phyloP scores from a whole-genome alignment of 2,797 vertebrate genomes.

The Channa striata region DNA sequence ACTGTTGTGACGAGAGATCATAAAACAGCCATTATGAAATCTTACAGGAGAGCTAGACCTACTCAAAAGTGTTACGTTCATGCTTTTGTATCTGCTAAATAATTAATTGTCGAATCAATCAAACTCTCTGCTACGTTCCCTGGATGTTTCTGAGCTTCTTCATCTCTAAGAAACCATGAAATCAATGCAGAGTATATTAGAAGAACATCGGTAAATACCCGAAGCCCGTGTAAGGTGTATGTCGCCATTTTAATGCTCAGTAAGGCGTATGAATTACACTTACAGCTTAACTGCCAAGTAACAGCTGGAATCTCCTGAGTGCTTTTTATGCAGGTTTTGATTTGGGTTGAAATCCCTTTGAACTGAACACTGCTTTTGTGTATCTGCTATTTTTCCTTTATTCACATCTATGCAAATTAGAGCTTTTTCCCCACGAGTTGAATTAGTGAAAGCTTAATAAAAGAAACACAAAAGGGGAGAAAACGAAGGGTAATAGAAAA shows the following conservation, averaged over 20 bases:
- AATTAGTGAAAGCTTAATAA: slow-evolving; percentile 49
- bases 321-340: slow-evolving; percentile 29
- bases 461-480: slow-evolving; percentile 38
- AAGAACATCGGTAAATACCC: neutral
- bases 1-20: slow-evolving; percentile 31
- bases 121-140: too few relatives aligned
- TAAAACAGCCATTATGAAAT: slow-evolving; percentile 41
- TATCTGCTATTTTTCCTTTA: slow-evolving; percentile 21
- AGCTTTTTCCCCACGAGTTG: slow-evolving; percentile 25
- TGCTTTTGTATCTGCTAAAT: slow-evolving; percentile 4
- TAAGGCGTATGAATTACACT: slow-evolving; percentile 11
- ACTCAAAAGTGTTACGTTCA: slow-evolving; percentile 25
- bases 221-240: neutral
- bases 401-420: slow-evolving; percentile 58
- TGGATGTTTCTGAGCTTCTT: too few relatives aligned
- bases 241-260: slow-evolving; percentile 4
- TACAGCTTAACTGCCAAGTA: neutral
- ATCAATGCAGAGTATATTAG: neutral
- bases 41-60: slow-evolving; percentile 21
- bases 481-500: slow-evolving; percentile 45
- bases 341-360: slow-evolving; percentile 36
- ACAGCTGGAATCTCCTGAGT: slow-evolving; percentile 17
- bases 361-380: slow-evolving; percentile 24
- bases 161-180: slow-evolving; percentile 3
- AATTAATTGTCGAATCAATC: slow-evolving; percentile 37